Evolutionary conservation across 2,797 vertebrate genomes (phyloP), one percentile per base, ranked within the genome.

Genomic region (Microcaecilia unicolor): DNA sequence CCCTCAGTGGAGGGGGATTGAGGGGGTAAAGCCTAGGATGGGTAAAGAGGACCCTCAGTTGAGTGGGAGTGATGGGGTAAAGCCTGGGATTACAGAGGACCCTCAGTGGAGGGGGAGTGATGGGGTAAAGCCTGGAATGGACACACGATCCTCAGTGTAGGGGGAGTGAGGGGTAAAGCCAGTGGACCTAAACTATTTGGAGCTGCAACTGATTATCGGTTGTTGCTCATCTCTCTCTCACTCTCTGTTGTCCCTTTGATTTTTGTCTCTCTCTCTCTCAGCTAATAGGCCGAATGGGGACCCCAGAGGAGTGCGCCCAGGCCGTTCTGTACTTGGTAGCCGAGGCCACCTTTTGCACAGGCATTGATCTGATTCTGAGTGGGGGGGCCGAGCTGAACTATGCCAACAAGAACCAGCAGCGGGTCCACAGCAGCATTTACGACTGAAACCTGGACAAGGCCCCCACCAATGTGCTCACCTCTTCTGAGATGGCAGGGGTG

Each of bases 261-360:
- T 27, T 16, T 25, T 20, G 25, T 14, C 43, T 6, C 9, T 6
- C 10, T 25, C 15, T 23, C 22, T 53, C 14, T 6, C 73, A 92
- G 89, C 67, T 89, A 36, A 54, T 91, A 41, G 89, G 85, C 15
- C 80, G 80, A 2, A 85, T 93, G 84, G 88, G 89, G 21, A 84
- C 75, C 1, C 51, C 83, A 13, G 68, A 56, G 0, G 88, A 91
- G 44, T 79, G 78, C 15, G 88, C 80, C 3, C 66, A 72, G 7
- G 76, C 80, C 0, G 84, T 75, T 0, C 27, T 90, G 9, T 91
- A 74, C 42, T 74, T 92, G 9, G 87, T 88, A 2, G 73, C 80
- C 0, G 86, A 89, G 1, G 85, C 82, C 2, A 81, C 73, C 2
- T 91, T 87, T 65, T 91, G 84, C 71, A 88, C 87, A 0, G 87